These are phyloP conservation scores for zebrafish (Danio rerio) DNA, from an alignment of 2,113 vertebrate genomes.

Conservation along the genomic window GRCz12tu NC_133187.1:44111501-44112000, in stretches of 20 bases:
- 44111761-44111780: neutral
- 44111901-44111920: neutral
- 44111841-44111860: neutral
- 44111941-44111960: neutral
- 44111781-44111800: neutral
- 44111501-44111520: too few relatives aligned
- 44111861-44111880: neutral
- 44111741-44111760: neutral
- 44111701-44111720: neutral
- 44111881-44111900: neutral
- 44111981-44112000: too few relatives aligned
- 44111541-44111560: too few relatives aligned
- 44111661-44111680: neutral
- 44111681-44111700: neutral
- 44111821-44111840: neutral
- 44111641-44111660: too few relatives aligned
- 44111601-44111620: too few relatives aligned
- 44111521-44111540: too few relatives aligned
- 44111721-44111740: neutral
- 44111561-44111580: too few relatives aligned
- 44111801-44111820: neutral
- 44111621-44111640: too few relatives aligned
- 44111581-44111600: too few relatives aligned
- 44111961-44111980: too few relatives aligned
- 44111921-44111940: neutral